Evolutionary conservation across 2,888 invertebrate species (phyloP), one percentile per base, ranked within the genome.

Genomic region (Perdita meconis): DNA sequence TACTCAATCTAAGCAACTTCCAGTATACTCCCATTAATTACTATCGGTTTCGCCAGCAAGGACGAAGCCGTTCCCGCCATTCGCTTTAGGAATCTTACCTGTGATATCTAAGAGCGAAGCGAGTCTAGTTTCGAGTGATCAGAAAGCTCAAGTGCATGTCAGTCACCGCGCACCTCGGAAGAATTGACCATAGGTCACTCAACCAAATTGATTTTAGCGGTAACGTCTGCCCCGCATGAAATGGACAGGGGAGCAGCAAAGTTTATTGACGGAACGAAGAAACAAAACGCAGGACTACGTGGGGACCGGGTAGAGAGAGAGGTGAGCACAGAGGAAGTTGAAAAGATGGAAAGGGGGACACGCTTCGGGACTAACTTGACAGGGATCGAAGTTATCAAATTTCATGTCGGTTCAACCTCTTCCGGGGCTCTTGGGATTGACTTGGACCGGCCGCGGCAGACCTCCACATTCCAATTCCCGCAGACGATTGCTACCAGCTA

Each of bases 401-500:
- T 88, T 88, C 86, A 87, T 81, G 88, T 87, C 81, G 82, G 74
- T 69, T 67, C 51, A 80, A 81, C 80, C 80, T 86, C 81, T 81
- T 66, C 68, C 50, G 34, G 50, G 38, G 56, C 73, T 73, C 67
- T 38, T 42, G 69, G 60, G 67, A 73, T 60, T 66, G 57, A 66
- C 44, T 50, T 8, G 67, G 74, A n/a, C n/a, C n/a, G n/a, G n/a
- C 67, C 80, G 60, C 78, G 72, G 68, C 79, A 77, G 55, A 64
- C 51, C 57, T 24, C 44, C 63, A 71, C 77, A 59, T 72, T 65
- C 63, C 76, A 66, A 72, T 77, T 65, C 71, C 66, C 75, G 40
- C 42, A 44, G 80, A 86, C 85, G 81, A 89, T 89, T 86, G 78
- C 87, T 75, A 83, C 78, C 88, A 89, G 88, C 87, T 89, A 89